These are phyloP conservation scores for Acrocephalus kingi DNA, from an alignment of 2,113 vertebrate genomes.

Conservation along the genomic window DNA sequence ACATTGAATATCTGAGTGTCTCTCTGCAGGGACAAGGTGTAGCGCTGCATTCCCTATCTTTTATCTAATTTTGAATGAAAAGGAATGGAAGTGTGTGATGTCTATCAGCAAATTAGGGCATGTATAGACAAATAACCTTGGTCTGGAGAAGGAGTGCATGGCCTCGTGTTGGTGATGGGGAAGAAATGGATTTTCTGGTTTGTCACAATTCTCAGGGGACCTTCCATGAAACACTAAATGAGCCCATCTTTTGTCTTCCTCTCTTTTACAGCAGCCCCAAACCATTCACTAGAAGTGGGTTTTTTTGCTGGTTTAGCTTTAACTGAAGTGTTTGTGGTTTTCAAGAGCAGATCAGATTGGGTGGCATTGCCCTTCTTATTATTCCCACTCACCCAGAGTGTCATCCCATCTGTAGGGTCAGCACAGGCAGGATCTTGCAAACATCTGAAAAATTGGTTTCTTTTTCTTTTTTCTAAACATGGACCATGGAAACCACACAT, in stretches of 20 bases:
- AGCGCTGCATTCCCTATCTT: background rate
- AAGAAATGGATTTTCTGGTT: background rate
- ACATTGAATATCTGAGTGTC: background rate
- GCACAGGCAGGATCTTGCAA: background rate
- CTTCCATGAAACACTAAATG: background rate
- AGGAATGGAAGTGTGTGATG: background rate
- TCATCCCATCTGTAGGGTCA: accelerated
- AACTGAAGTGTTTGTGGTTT: background rate
- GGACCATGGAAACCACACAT: background rate
- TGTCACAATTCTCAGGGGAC: background rate
- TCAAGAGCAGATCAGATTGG: background rate
- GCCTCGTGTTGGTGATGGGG: background rate
- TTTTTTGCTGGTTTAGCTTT: background rate
- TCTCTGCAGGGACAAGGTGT: background rate
- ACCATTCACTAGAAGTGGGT: accelerated
- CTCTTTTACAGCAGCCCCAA: background rate
- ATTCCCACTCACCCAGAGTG: background rate
- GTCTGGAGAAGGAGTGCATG: background rate
- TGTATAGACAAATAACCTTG: background rate
- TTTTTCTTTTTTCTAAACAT: background rate
- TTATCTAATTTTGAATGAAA: background rate
- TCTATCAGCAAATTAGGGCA: background rate
- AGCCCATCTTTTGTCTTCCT: background rate
- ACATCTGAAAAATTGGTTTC: background rate
- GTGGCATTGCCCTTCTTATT: background rate